Evolutionary conservation across 2,113 vertebrate genomes (phyloP).

Genomic region (Grus americana): DNA sequence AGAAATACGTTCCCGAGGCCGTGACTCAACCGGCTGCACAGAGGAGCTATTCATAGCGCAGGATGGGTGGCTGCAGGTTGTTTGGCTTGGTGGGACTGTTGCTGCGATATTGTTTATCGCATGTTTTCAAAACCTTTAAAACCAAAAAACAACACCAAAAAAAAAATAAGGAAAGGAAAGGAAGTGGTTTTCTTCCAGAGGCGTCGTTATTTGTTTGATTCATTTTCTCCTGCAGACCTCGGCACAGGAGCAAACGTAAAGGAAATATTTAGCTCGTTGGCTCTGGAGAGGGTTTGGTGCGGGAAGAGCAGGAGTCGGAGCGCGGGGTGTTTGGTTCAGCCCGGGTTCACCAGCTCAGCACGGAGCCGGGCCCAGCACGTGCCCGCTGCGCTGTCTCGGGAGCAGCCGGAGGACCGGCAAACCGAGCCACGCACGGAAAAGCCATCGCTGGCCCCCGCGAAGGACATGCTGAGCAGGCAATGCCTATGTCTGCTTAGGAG

Average conservation of each 20-base stretch:
- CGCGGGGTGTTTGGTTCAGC: neutral
- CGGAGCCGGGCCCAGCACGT: fast-evolving
- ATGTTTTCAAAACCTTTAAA: slow-evolving; percentile 19
- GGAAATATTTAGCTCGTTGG: neutral
- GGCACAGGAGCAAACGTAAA: fast-evolving
- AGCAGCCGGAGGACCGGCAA: neutral
- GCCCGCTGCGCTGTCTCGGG: fast-evolving
- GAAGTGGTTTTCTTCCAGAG: neutral
- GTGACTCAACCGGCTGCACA: neutral
- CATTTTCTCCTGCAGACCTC: neutral
- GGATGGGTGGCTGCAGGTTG: slow-evolving; percentile 52
- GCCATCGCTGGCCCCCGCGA: fast-evolving
- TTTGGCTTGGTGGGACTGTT: slow-evolving; percentile 34
- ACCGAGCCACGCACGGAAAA: fast-evolving
- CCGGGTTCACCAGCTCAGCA: neutral
- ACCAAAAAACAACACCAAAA: neutral
- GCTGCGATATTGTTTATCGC: slow-evolving; percentile 25
- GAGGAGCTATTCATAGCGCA: slow-evolving; percentile 24
- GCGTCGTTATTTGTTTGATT: neutral
- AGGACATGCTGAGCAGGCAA: fast-evolving
- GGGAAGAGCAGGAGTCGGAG: neutral
- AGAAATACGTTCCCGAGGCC: neutral
- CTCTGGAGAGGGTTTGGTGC: neutral
- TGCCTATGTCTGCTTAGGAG: neutral
- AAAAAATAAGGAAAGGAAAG: neutral